phyloP scores from a whole-genome alignment of 2,888 invertebrate species.

The Ornithoptera alexandrae region DNA sequence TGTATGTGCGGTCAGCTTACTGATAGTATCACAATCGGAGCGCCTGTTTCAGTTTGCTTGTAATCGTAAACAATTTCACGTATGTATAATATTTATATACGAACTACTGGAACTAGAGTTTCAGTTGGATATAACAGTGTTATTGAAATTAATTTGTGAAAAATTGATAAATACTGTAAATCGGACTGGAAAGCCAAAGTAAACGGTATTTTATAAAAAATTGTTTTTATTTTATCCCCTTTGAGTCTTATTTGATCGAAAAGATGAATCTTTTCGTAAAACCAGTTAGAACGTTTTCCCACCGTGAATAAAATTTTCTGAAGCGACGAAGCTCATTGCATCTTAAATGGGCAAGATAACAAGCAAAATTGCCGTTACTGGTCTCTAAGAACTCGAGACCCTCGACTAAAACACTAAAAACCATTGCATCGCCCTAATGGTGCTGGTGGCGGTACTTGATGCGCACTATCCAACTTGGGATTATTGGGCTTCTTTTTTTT shows the following conservation, averaged over 20 bases:
- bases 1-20: conserved; percentile 41
- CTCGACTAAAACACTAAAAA: too few relatives aligned
- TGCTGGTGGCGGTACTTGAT: too few relatives aligned
- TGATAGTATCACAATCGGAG: conserved; percentile 41
- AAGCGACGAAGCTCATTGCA: too few relatives aligned
- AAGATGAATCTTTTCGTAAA: too few relatives aligned
- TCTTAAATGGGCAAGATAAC: too few relatives aligned
- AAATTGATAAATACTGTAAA: conserved; percentile 73
- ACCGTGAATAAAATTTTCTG: too few relatives aligned
- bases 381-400: too few relatives aligned
- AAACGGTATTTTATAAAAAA: conserved; percentile 76
- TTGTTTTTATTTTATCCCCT: conserved; percentile 27
- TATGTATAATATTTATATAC: conserved; percentile 62
- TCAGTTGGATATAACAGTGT: conserved; percentile 70
- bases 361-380: too few relatives aligned
- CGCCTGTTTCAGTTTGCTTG: conserved; percentile 52
- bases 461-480: too few relatives aligned
- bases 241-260: not conserved
- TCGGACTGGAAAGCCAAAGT: conserved; percentile 79
- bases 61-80: conserved; percentile 47
- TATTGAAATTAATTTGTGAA: conserved; percentile 71
- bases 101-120: conserved; percentile 64
- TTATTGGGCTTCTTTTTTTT: too few relatives aligned
- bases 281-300: too few relatives aligned
- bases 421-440: too few relatives aligned